A percentile compares a stretch with the other conserved stretches of the same genome.
phyloP scores from a whole-genome alignment of 2,797 vertebrate species.

The Merluccius polli region DNA sequence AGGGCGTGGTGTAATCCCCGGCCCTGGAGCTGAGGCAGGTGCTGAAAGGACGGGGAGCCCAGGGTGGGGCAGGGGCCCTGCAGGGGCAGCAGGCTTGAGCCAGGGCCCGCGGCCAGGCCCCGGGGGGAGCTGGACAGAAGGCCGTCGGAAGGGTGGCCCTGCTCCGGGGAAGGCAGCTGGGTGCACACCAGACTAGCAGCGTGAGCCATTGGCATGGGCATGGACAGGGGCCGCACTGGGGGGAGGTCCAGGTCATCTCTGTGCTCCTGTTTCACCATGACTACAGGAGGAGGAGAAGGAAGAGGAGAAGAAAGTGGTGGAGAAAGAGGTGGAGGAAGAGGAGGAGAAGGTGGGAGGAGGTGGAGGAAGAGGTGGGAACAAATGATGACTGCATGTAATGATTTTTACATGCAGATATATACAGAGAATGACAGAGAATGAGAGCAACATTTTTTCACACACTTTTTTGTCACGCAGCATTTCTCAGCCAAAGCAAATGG shows the following conservation, averaged over 20 bases:
- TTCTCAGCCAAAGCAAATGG: no score
- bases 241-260: conserved; percentile 88
- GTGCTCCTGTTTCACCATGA: conserved; percentile 93
- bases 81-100: conserved; percentile 76
- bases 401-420: neutral
- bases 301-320: neutral
- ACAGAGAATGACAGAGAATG: neutral
- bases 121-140: conserved; percentile 84
- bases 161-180: conserved; percentile 86
- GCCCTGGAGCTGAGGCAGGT: conserved; percentile 86
- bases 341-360: conserved; percentile 9
- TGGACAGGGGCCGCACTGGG: conserved; percentile 71
- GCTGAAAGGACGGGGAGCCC: conserved; percentile 83
- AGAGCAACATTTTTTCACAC: no score
- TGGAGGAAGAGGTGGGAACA: conserved; percentile 7
- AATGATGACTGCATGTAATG: neutral
- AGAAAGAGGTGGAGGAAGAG: conserved; percentile 30
- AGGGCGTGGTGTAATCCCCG: conserved; percentile 79
- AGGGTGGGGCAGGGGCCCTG: conserved; percentile 74
- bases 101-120: conserved; percentile 81
- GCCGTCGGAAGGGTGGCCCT: conserved; percentile 80
- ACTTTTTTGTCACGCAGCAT: no score
- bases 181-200: conserved; percentile 72
- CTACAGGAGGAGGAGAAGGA: conserved; percentile 54
- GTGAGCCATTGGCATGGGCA: conserved; percentile 77